Evolutionary conservation across 2,888 invertebrate genomes (phyloP), one percentile per base, ranked within the genome.

Genomic region (Lomographa bimaculata): DNA sequence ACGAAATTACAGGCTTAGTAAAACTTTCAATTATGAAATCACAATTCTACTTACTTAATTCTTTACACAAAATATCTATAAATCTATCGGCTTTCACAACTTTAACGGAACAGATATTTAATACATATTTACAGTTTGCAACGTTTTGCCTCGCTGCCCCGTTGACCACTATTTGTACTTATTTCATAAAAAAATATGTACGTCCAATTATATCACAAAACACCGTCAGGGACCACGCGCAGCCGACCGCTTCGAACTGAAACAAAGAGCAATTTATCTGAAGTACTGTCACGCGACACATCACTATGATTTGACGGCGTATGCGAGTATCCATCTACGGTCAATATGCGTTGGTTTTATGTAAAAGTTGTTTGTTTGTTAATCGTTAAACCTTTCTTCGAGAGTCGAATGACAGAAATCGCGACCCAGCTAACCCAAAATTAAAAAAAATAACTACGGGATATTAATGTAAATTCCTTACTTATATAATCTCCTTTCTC

Each of bases 141-240:
- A 69, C 65, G 59, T 56, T 59, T 63, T 61, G 66, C 57, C 59
- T 64, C 66, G 53, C 61, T 64, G 67, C 60, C 57, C 64, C 64
- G 60, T 63, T 68, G 71, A 67, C 23, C 67, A 69, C 60, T 70
- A 76, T 86, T 86, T 86, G 86, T 86, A 86, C 86, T 86, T 81
- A 84, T 79, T 81, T 77, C 74, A 79, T 85, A 86, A 67, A 86
- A 86, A 89, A 85, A 87, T 86, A 86, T 81, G 77, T 79, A 82
- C 79, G 79, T 84, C 73, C 54, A 47, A 47, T 43, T 78, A 76
- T 87, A 89, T 89, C 87, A 87, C 87, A 89, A 79, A 36, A 74
- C 71, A 73, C 71, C 71, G 56, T 60, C 64, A 58, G 28, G 52
- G 57, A 57, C 60, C 56, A 50, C 48, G 50, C 62, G 82, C 87